phyloP scores from a whole-genome alignment of 2,797 vertebrate species.

The Nannoperca obscura region DNA sequence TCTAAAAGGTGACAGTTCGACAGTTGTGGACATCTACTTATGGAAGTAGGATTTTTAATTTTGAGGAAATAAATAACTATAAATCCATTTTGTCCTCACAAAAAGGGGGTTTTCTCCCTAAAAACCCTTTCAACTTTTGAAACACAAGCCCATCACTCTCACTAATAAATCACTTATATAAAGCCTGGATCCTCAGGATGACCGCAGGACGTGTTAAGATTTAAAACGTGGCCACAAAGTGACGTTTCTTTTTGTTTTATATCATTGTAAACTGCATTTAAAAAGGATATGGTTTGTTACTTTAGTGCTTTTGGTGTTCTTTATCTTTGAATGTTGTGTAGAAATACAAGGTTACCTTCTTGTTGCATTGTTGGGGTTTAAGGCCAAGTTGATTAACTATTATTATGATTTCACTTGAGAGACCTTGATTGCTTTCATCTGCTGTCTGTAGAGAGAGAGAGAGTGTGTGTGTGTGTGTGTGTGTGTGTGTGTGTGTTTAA shows the following conservation, averaged over 20 bases:
- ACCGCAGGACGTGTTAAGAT: neutral
- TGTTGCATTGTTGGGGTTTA: conserved; percentile 18
- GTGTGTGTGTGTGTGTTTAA: conserved; percentile 3
- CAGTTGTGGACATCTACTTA: neutral
- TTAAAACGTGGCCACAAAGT: neutral
- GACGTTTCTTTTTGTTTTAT: neutral
- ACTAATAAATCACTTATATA: neutral
- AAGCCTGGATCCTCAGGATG: neutral
- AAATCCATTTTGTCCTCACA: neutral
- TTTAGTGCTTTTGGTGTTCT: neutral
- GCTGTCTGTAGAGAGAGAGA: conserved; percentile 13
- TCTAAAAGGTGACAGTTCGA: conserved; percentile 3
- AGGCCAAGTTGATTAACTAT: conserved; percentile 45
- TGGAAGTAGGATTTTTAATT: neutral
- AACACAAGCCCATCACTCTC: neutral
- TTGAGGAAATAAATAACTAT: neutral
- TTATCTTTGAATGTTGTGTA: neutral
- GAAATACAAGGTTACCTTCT: neutral
- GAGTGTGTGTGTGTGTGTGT: neutral
- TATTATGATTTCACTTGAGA: conserved; percentile 30
- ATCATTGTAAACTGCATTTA: neutral
- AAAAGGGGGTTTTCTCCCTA: neutral
- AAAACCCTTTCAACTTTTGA: neutral
- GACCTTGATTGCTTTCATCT: conserved; percentile 56
- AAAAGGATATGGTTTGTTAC: neutral